phyloP scores from a whole-genome alignment of 2,888 invertebrate species.

The Drosophila glabriapex region DNA sequence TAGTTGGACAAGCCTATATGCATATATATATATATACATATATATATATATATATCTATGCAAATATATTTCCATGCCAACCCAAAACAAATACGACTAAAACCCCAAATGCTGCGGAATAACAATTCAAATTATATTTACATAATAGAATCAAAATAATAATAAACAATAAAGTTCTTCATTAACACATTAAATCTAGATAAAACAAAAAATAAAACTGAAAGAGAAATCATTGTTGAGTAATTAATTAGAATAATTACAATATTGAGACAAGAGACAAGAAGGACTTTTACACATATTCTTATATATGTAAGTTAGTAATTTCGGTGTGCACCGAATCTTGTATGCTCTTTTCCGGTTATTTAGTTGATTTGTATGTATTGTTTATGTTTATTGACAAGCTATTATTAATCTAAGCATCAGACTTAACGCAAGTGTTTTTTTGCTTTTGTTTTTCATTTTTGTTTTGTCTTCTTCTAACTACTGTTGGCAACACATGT shows the following conservation, averaged over 20 bases:
- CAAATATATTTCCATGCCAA: constrained; percentile 60
- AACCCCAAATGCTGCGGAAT: constrained; percentile 52
- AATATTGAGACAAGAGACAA: constrained; percentile 21
- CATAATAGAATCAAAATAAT: constrained; percentile 62
- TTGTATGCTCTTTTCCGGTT: constrained; percentile 54
- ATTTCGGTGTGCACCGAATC: constrained; percentile 53
- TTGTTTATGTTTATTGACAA: constrained; percentile 15
- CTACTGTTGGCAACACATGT: constrained; percentile 25
- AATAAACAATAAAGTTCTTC: constrained; percentile 22
- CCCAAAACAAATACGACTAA: constrained; percentile 26
- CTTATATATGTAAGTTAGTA: constrained; percentile 9
- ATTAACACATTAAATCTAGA: constrained; percentile 6
- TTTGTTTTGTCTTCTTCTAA: constrained; percentile 16
- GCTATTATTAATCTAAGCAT: constrained; percentile 27
- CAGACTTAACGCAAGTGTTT: constrained; percentile 48
- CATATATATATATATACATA: background rate
- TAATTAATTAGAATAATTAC: constrained; percentile 31
- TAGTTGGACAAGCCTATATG: constrained; percentile 46
- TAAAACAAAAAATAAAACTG: background rate
- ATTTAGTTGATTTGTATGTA: constrained; percentile 15
- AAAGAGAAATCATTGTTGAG: background rate
- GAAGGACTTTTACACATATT: constrained; percentile 8
- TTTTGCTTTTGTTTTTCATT: background rate
- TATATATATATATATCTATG: constrained; percentile 18
- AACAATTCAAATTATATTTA: constrained; percentile 77